phyloP scores from a whole-genome alignment of 2,797 vertebrate species.

The Capromys pilorides region DNA sequence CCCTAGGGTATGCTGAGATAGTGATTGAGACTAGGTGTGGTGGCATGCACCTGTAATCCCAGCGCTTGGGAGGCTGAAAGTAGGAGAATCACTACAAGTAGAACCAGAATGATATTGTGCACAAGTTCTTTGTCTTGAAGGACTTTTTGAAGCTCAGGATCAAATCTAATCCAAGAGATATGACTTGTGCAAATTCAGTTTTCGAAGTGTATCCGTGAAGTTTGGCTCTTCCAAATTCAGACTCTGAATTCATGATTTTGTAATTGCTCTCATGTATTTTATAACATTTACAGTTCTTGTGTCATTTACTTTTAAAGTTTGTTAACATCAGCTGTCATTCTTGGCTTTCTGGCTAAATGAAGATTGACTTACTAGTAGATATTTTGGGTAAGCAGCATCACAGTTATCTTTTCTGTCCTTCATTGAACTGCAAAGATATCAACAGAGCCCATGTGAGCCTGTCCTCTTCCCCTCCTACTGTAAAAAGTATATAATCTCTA shows the following conservation, averaged over 20 bases:
- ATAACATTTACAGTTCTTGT: slow-evolving; percentile 5
- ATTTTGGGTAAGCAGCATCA: slow-evolving; percentile 56
- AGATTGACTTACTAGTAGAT: slow-evolving; percentile 64
- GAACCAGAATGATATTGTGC: not conserved
- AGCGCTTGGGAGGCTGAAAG: too few species aligned
- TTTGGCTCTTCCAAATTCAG: slow-evolving; percentile 37
- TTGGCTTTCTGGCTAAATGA: slow-evolving; percentile 62
- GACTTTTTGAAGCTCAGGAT: slow-evolving; percentile 39
- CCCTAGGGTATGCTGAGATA: too few species aligned
- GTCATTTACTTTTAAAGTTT: slow-evolving; percentile 52
- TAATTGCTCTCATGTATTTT: slow-evolving; percentile 2
- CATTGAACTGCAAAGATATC: slow-evolving; percentile 64
- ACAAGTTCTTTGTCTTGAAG: not conserved
- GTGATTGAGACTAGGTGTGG: too few species aligned
- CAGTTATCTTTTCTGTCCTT: slow-evolving; percentile 61
- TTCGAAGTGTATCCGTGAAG: slow-evolving; percentile 21
- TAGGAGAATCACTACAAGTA: too few species aligned
- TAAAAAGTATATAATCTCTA: not conserved
- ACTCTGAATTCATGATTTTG: slow-evolving; percentile 64
- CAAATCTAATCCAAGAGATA: slow-evolving; percentile 40
- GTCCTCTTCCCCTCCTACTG: accelerated
- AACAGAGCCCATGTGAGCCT: slow-evolving; percentile 22
- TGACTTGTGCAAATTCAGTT: slow-evolving; percentile 36
- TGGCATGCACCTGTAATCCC: too few species aligned
- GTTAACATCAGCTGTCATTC: slow-evolving; percentile 59